Evolutionary conservation across 35 echinoderm and acorn worm genomes (phyloP).

Genomic region (Heliocidaris erythrogramma): DNA sequence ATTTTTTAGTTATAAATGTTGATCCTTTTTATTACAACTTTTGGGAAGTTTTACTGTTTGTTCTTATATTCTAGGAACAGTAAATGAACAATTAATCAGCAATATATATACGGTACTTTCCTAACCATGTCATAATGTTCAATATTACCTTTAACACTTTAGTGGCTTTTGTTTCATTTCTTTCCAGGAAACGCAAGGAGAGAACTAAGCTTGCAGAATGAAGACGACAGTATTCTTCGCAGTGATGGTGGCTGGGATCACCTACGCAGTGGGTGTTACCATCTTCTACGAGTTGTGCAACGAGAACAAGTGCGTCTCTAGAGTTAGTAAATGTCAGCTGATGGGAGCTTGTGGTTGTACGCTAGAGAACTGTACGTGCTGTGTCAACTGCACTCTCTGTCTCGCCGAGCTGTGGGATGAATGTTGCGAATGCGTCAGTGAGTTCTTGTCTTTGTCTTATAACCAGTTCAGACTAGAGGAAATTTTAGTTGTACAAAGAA

Average conservation of each 20-base stretch:
- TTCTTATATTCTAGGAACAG: too few species aligned
- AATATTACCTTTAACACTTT: too few species aligned
- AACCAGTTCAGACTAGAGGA: neutral
- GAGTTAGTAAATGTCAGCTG: slow-evolving; percentile 86
- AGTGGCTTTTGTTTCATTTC: neutral
- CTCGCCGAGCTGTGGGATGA: slow-evolving; percentile 70
- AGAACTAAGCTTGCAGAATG: slow-evolving; percentile 22
- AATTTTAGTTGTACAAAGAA: too few species aligned
- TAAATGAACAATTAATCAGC: too few species aligned
- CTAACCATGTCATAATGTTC: too few species aligned
- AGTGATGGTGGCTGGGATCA: slow-evolving; percentile 49
- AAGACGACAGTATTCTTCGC: slow-evolving; percentile 47
- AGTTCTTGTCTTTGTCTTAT: slow-evolving; percentile 27
- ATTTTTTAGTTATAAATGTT: too few species aligned
- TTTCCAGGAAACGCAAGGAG: neutral
- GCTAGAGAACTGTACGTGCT: slow-evolving; percentile 81
- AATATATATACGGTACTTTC: too few species aligned
- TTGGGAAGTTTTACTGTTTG: too few species aligned
- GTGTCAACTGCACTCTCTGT: slow-evolving; percentile 79
- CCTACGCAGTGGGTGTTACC: slow-evolving; percentile 51
- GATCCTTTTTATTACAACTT: too few species aligned
- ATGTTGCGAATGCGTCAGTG: slow-evolving; percentile 85
- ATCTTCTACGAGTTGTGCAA: slow-evolving; percentile 68
- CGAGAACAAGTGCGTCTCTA: slow-evolving; percentile 72
- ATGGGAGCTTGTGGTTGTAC: slow-evolving; percentile 73